These are phyloP conservation scores for Cryptoprocta ferox DNA, from an alignment of 2,797 vertebrate genomes.

Conservation along the genomic window DNA sequence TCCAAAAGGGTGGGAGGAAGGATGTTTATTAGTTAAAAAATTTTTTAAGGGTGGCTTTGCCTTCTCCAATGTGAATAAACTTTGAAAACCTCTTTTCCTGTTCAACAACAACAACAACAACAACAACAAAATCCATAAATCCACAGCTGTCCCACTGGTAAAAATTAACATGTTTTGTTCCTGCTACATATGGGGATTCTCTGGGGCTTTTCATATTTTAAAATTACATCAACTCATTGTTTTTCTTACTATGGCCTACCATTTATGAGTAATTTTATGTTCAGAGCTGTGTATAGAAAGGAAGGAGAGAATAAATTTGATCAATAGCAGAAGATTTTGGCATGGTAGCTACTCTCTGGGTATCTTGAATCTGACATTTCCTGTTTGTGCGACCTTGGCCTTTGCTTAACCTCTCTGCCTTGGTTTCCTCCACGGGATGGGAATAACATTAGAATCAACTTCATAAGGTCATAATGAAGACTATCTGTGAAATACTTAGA, in stretches of 20 bases:
- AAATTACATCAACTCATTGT: constrained; percentile 29
- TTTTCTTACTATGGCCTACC: neutral
- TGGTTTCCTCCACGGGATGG: neutral
- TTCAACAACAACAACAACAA: neutral
- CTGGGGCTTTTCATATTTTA: neutral
- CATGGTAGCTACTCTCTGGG: neutral
- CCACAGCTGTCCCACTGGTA: neutral
- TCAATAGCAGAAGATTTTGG: neutral
- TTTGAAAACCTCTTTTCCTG: neutral
- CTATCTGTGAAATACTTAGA: neutral
- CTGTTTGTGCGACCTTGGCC: neutral
- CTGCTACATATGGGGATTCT: neutral
- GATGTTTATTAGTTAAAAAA: neutral
- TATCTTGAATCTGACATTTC: neutral
- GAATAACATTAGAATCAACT: neutral
- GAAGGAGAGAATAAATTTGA: neutral
- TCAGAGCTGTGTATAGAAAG: neutral
- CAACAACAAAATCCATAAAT: neutral
- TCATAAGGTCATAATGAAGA: neutral
- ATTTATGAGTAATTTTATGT: constrained; percentile 28
- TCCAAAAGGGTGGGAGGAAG: neutral
- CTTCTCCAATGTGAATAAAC: neutral
- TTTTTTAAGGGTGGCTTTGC: neutral
- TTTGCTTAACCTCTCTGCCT: neutral
- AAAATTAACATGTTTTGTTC: constrained; percentile 9